Base-by-base conservation (phyloP, 2,888 invertebrate species). In the Nomada goodeniana region DNA sequence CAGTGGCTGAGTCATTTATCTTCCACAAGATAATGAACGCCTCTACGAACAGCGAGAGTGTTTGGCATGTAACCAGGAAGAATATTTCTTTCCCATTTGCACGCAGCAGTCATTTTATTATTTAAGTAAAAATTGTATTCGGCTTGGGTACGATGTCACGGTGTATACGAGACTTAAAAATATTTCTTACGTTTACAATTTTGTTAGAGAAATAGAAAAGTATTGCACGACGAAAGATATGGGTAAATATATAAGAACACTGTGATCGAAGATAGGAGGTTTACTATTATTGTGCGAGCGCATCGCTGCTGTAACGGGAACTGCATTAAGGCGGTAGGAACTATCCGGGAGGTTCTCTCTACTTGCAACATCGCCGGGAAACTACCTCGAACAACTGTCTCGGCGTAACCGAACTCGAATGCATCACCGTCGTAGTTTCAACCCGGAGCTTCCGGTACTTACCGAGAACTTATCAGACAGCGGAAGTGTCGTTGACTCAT, bases 401-500 rank as follows among this genome's bases (percentile, higher is more conserved):
- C 52, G 72, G 69, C 75, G 75, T 82, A 81, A 80, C 83, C 82
- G 80, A 87, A 87, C 77, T 82, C 82, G 76, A 87, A 81, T 85
- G 78, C 83, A 84, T 86, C 81, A 86, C 79, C 79, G 65, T 87
- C 78, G 85, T 67, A 78, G 78, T 85, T 84, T 71, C 76, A 67
- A 71, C 75, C 59, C 53, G 60, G 57, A 69, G 67, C 73, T 85
- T 82, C 79, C 78, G 76, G 82, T 87, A 82, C 83, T 87, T 85
- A 82, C 75, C 71, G 71, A 71, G 71, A 84, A 86, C 79, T 87
- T 88, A 87, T 88, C 88, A 81, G 84, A 57, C 71, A 52, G 23
- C 80, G 79, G 82, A 87, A 83, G 86, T 80, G 78, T 80, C 78
- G 69, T 80, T 86, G 84, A 88, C 82, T 87, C 82, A 88, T 87